Base-by-base conservation (phyloP, 2,113 vertebrate genomes). In the Pelecanus crispus region DNA sequence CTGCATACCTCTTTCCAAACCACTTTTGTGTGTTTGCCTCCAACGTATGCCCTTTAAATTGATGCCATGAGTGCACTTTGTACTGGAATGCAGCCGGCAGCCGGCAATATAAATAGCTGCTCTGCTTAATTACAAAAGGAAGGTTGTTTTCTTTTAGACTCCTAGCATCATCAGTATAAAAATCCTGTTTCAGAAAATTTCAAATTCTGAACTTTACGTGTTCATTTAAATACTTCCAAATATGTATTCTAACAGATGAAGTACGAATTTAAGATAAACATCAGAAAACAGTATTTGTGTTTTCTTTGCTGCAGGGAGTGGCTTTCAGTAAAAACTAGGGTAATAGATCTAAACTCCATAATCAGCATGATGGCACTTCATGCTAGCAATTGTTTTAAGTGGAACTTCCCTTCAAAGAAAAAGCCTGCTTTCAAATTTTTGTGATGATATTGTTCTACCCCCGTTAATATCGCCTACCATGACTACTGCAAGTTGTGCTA, bases 61-160 rank as follows among this genome's bases (percentile, higher is more conserved):
- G 91, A 92, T 94, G 92, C 73, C 92, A 85, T 73, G 92, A 95
- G 88, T 74, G 78, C 70, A 90, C 86, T 94, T 92, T 87, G 88
- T 68, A 52, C 78, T 85, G 89, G 91, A 96, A 94, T 82, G 77
- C 70, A 85, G 78, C 31, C 0, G 7, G 72, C 82, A 92, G 72
- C 74, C 0, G 7, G 56, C 36, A 67, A 14, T 86, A 92, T 88
- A 97, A 94, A 96, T 90, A 94, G 88, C 68, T 81, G 22, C 49
- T 80, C 84, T 87, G 55, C 83, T 94, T 91, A 97, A 96, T 96
- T 87, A 94, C 65, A 93, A 94, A 82, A 94, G 68, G 73, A 87
- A 91, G 5, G 1, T 47, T 94, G 67, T 75, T 95, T 91, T 90
- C 71, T 92, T 91, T 89, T 67, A 72, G 62, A 44, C 55, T 82